Evolutionary conservation across 2,797 vertebrate species (phyloP), one percentile per base, ranked within the genome.

Genomic region (Iguana delicatissima): DNA sequence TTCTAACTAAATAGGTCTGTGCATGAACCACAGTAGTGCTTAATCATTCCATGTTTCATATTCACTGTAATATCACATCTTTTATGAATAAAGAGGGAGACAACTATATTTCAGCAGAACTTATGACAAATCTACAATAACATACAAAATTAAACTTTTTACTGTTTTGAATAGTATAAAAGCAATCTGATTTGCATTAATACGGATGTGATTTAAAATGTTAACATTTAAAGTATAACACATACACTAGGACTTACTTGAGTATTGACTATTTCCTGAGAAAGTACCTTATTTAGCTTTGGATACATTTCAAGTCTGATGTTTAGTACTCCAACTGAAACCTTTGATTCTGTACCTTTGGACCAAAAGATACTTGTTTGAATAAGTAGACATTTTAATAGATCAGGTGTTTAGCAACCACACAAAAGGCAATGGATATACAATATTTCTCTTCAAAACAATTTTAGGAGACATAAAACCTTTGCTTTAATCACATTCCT

Each of bases 301-400:
- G 99, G 99, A 95, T 98, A 99, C 90, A 99, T 97, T 97, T 99
- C 99, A 94, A 99, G 96, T 93, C 97, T 98, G 94, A 99, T 95
- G 79, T 98, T 99, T 96, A 99, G 96, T 96, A 99, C 97, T 89
- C 99, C 99, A 93, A 98, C 98, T 91, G 99, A 97, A 90, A 99
- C 97, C 96, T 99, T 99, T 94, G 98, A 98, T 95, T 98, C 98
- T 90, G 97, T 97, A 88, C 98, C 98, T 98, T 93, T 87, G 84
- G 95, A 95, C 24, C 29, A 91, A 96, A 96, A 93, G 42, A 90
- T 10, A 87, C 12, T 69, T 38, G 62, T 88, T 92, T 82, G 0
- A 90, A 84, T 59, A 93, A 88, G 42, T 96, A 55, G 89, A 84
- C 92, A 90, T 14, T 93, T 94, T 32, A 92, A 64, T 67, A 80